These are phyloP conservation scores for Hylaea fasciaria DNA, from an alignment of 2,888 invertebrate species.

Conservation along the genomic window DNA sequence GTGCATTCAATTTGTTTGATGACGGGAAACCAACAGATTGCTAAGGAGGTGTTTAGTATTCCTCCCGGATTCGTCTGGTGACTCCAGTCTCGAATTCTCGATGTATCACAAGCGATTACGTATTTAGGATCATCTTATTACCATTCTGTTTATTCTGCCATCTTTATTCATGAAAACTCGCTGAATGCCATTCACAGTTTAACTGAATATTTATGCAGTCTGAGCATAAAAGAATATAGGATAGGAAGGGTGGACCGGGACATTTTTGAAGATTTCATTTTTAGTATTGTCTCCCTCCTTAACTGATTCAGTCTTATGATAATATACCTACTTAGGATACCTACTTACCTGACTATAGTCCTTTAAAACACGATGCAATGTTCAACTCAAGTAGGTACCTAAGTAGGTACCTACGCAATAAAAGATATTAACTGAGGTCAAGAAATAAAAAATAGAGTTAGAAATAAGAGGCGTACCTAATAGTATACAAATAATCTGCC, in stretches of 20 bases:
- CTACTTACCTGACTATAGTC: too few species aligned
- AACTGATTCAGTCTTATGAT: neutral
- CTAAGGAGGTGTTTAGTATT: slow-evolving; percentile 21
- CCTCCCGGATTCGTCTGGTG: slow-evolving; percentile 7
- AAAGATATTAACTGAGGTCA: too few species aligned
- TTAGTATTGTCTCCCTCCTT: neutral
- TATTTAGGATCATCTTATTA: slow-evolving; percentile 39
- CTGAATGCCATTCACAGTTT: slow-evolving; percentile 36
- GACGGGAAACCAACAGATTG: neutral
- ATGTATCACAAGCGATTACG: slow-evolving; percentile 30
- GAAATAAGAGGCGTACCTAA: too few species aligned
- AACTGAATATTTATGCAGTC: slow-evolving; percentile 41
- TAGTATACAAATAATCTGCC: too few species aligned
- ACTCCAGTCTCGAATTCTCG: slow-evolving; percentile 16
- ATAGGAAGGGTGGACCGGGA: neutral
- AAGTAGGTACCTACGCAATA: too few species aligned
- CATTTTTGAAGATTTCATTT: slow-evolving; percentile 5
- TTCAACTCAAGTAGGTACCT: too few species aligned
- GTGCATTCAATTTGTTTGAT: neutral
- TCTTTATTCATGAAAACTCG: slow-evolving; percentile 50
- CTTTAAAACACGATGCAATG: too few species aligned
- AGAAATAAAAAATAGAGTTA: too few species aligned
- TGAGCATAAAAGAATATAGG: slow-evolving; percentile 21
- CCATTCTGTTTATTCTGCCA: slow-evolving; percentile 41
- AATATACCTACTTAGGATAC: too few species aligned